These are phyloP conservation scores for Antheraea yamamai DNA, from an alignment of 2,888 invertebrate species.

Conservation along the genomic window DNA sequence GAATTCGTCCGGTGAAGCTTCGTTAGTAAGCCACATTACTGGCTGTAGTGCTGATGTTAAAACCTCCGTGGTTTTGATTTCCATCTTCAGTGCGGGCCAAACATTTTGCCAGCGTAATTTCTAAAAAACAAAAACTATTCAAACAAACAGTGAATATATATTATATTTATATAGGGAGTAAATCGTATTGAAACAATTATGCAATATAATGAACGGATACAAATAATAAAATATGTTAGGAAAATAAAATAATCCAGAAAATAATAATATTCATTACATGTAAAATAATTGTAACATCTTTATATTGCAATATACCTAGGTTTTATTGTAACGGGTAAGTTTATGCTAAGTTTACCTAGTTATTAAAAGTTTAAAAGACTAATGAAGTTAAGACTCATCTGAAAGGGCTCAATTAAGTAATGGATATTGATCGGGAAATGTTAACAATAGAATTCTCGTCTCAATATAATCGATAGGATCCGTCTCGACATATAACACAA, in stretches of 20 bases:
- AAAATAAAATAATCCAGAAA: no score
- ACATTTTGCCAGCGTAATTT: constrained; percentile 97
- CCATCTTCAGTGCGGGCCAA: constrained; percentile 93
- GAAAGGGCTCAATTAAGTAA: neutral
- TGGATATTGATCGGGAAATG: neutral
- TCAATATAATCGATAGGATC: neutral
- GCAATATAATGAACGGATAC: no score
- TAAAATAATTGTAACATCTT: neutral
- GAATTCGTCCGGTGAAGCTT: constrained; percentile 90
- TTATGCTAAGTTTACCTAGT: neutral
- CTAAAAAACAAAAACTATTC: constrained; percentile 71
- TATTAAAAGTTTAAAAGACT: neutral
- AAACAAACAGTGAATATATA: neutral
- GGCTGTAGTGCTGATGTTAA: constrained; percentile 93
- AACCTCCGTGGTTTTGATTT: constrained; percentile 92
- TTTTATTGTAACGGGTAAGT: neutral
- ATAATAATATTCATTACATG: neutral
- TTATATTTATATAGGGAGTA: neutral
- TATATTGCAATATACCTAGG: no score
- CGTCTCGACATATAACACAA: neutral
- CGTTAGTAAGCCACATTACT: constrained; percentile 90
- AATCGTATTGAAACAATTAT: no score
- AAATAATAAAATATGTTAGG: no score
- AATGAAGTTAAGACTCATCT: neutral
- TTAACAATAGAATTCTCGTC: neutral